Base-by-base conservation (phyloP, 2,888 invertebrate genomes). In the Thalpophila matura region DNA sequence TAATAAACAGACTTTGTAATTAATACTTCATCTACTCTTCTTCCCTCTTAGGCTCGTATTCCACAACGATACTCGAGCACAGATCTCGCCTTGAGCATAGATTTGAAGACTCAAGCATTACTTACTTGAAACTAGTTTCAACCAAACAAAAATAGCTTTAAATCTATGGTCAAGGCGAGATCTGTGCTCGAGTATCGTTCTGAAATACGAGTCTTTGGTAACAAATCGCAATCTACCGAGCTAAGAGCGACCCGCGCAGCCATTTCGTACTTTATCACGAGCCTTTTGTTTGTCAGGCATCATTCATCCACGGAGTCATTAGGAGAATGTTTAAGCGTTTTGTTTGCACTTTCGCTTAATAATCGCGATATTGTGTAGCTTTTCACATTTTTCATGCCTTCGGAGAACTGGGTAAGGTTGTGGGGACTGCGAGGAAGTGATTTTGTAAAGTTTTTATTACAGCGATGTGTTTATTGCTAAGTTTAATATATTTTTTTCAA, bases 261-360 rank as follows among this genome's bases (percentile, higher is more conserved):
- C 74, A 77, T 83, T 85, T 80, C 57, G 53, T 74, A 82, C 80
- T 83, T 77, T 75, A 82, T 81, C 77, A 62, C 65, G n/a, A 45
- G 74, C 66, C 79, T 80, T 84, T 89, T 89, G 86, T 88, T 82
- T 69, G 67, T 81, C 77, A 75, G 64, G 43, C 84, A 73, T 83
- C 85, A 86, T 87, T 87, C 87, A 86, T 79, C 74, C 75, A 50
- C 69, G 75, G 74, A 67, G 73, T 89, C 88, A 88, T 90, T 90
- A 89, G 89, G 86, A 84, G 84, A 84, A 82, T 83, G 84, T 80
- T 86, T 74, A 83, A 85, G 71, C 80, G 83, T 82, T 87, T 85
- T 86, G 84, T 88, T 84, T 84, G 79, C 79, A 80, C 67, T 82
- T 77, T 80, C 63, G 53, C 77, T 81, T 82, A 78, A 81, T 84